Evolutionary conservation across 2,888 invertebrate species (phyloP), one percentile per base, ranked within the genome.

Genomic region (Amaurobius ferox): DNA sequence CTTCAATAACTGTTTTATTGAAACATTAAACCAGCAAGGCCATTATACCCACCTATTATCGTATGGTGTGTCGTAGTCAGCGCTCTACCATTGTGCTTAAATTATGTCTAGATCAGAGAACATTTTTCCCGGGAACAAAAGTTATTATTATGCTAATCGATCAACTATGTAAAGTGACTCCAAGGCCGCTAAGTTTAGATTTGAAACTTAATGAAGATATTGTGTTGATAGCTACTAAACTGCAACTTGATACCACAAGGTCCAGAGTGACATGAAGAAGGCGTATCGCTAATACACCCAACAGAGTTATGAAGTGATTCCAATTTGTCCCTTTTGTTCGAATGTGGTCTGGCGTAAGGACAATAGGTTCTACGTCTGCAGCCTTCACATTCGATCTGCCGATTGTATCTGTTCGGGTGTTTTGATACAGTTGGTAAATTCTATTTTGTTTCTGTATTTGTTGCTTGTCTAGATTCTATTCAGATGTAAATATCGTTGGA

Each of bases 261-360:
- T 23, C 44, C 16, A 55, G 16, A 5, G 23, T 23, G 55, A 55
- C 23, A 55, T 23, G 23, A 55, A 55, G 23, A 23, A 55, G 55
- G 55, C 55, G 55, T 55, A 23, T 23, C 23, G 2, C 23, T 5
- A 23, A 55, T 55, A 55, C 55, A 55, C 55, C 55, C 55, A 55
- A 55, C 23, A 5, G 23, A 55, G 55, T 55, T 55, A 55, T 55
- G 55, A 11, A 23, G 23, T 11, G 23, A 16, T 23, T 55, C 55
- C 55, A 55, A 55, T 55, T 55, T 55, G 55, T 55, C 55, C 55
- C 55, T 55, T 55, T 55, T 55, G 23, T 55, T 55, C 55, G 23
- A 23, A 16, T 19, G 55, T 23, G 19, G 23, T 23, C 44, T 55
- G 23, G 23, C 5, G 19, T 55, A 3, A 55, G 2, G 23, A 55